A percentile compares a stretch with the other conserved stretches of the same genome.
Conservation (phyloP, 1,140 invertebrate species). For the Uloborus diversus region DNA sequence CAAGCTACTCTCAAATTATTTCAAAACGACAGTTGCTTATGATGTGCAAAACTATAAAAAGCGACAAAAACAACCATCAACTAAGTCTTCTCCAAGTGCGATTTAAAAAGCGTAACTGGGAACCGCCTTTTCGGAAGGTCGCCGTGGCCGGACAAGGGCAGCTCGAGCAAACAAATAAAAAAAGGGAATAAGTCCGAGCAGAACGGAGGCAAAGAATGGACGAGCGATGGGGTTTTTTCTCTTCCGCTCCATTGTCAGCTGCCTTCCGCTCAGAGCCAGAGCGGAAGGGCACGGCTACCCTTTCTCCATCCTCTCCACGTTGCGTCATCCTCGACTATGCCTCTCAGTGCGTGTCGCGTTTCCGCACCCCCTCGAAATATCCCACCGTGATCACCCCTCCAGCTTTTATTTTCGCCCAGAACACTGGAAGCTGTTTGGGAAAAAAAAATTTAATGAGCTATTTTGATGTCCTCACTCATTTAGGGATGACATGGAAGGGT, state of each 20-base stretch:
- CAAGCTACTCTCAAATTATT: too few relatives aligned
- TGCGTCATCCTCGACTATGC: constrained; percentile 19
- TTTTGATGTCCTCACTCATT: too few relatives aligned
- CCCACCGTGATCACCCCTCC: background rate
- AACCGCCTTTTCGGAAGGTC: background rate
- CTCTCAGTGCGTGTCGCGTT: constrained; percentile 34
- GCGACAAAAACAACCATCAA: too few relatives aligned
- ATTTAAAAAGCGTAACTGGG: too few relatives aligned
- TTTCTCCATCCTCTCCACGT: background rate
- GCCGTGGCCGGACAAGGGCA: background rate
- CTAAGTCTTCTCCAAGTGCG: too few relatives aligned
- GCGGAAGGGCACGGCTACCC: constrained; percentile 10
- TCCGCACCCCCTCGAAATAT: constrained; percentile 20
- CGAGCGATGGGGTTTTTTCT: constrained; percentile 13
- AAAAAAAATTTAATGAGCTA: too few relatives aligned
- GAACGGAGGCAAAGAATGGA: background rate
- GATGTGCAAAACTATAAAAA: too few relatives aligned
- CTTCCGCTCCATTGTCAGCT: constrained; percentile 42
- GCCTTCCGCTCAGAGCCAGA: constrained; percentile 46
- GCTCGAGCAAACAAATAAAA: background rate
- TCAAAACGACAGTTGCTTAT: too few relatives aligned
- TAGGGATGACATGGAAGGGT: too few relatives aligned
- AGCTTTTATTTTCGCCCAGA: background rate
- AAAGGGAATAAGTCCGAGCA: background rate
- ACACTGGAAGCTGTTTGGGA: too few relatives aligned